These are phyloP conservation scores for Marmota monax DNA, from an alignment of 2,113 vertebrate species.

Conservation along the genomic window DNA sequence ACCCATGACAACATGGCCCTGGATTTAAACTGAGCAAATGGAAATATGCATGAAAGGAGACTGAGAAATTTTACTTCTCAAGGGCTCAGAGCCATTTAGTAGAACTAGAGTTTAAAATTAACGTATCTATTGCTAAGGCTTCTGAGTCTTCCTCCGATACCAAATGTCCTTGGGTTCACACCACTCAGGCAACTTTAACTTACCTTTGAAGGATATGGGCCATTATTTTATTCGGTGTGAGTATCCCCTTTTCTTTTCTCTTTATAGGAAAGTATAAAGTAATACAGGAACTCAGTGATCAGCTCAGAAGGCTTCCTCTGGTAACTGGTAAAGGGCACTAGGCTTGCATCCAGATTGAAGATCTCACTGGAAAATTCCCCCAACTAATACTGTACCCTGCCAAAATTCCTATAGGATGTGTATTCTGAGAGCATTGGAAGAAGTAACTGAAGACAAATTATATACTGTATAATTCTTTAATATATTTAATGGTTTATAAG, in stretches of 20 bases:
- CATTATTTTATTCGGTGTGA: neutral
- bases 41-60: slow-evolving; percentile 8
- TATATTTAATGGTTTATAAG: too few species aligned
- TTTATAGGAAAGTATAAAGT: neutral
- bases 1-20: neutral
- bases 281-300: neutral
- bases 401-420: neutral
- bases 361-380: slow-evolving; percentile 3
- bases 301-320: neutral
- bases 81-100: neutral
- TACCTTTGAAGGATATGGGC: neutral
- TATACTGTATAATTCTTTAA: too few species aligned
- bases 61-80: neutral
- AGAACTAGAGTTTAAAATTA: neutral
- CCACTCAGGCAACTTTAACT: neutral
- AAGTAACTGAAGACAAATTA: neutral
- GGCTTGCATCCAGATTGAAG: neutral
- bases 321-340: neutral
- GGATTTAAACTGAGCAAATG: neutral
- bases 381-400: neutral
- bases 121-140: neutral
- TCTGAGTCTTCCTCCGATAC: neutral
- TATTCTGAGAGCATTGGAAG: neutral
- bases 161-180: neutral
- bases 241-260: neutral